Evolutionary conservation across 2,797 vertebrate genomes (phyloP), one percentile per base, ranked within the genome.

Genomic region (Neosalanx taihuensis): DNA sequence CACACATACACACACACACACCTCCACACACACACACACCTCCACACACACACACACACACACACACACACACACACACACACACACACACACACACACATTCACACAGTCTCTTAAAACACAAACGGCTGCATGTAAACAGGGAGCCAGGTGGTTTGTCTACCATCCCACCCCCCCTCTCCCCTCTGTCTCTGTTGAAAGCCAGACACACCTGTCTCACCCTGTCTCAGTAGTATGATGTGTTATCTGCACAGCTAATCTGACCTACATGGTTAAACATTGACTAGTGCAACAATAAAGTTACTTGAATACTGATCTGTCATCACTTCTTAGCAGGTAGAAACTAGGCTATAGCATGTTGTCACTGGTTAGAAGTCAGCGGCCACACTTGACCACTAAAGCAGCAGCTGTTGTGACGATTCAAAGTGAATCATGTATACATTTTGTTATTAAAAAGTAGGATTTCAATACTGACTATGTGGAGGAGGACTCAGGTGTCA

Each of bases 1-100:
- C 30, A 18, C 9, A 23, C 61, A 37, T 31, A 35, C 62, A 64
- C 15, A 7, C 62, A 64, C 62, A 64, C 62, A 63, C 61, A 35
- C 59, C 10, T 20, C 10, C 59, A 23, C 61, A 63, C 61, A 29
- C 61, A 63, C 61, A 63, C 61, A 63, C 61, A 63, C 61, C 10
- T 20, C 10, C 59, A 61, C 59, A 20, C n/a, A 63, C 61, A 63
- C 61, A 63, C 61, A 63, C 61, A 63, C 29, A 33, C 61, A 29
- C 30, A 63, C 61, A 63, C 61, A 64, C 33, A 51, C 64, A 49
- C 37, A 65, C 18, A 46, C 33, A 41, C 33, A 41, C 33, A 66
- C n/a, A 23, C 64, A 66, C 64, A 49, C 20, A 66, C 12, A 26
- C 67, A n/a, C 37, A 5, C 3, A 56, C 30, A 31, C 67, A n/a